A percentile compares a stretch with the other conserved stretches of the same genome.
Conservation (phyloP, 2,113 vertebrate genomes). For the Nerophis lumbriciformis region DNA sequence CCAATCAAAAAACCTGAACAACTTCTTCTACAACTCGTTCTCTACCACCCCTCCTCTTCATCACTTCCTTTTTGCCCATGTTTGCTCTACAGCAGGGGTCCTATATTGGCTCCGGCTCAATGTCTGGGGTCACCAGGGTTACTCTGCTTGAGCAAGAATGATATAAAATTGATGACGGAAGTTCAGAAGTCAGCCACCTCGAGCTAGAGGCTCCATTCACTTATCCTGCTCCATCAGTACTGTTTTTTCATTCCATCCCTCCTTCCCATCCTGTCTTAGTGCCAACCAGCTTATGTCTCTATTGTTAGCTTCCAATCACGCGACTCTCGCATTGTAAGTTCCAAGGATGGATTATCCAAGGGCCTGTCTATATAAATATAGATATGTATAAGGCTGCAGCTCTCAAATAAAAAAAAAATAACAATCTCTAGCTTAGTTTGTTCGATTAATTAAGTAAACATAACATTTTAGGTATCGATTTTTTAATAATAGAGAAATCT, state of each 20-base stretch:
- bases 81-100: neutral
- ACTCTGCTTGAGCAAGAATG: conserved; percentile 48
- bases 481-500: too few relatives aligned
- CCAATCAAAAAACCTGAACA: conserved; percentile 19
- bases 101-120: conserved; percentile 22
- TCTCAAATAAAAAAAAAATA: too few relatives aligned
- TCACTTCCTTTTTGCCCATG: neutral
- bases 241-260: conserved; percentile 13
- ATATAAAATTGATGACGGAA: conserved; percentile 51
- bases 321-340: conserved; percentile 60
- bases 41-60: conserved; percentile 2
- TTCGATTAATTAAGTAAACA: too few relatives aligned
- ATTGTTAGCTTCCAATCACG: conserved; percentile 54
- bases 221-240: conserved; percentile 37
- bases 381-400: too few relatives aligned
- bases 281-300: conserved; percentile 36
- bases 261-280: conserved; percentile 26
- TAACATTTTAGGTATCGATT: too few relatives aligned
- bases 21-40: conserved; percentile 1
- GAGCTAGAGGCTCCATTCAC: conserved; percentile 32
- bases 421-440: too few relatives aligned
- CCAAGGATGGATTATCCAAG: conserved; percentile 61
- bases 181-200: conserved; percentile 30
- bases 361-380: conserved; percentile 4
- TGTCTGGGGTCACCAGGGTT: conserved; percentile 29